These are phyloP conservation scores for Nephrotoma flavescens DNA, from an alignment of 2,888 invertebrate species.

Conservation along the genomic window DNA sequence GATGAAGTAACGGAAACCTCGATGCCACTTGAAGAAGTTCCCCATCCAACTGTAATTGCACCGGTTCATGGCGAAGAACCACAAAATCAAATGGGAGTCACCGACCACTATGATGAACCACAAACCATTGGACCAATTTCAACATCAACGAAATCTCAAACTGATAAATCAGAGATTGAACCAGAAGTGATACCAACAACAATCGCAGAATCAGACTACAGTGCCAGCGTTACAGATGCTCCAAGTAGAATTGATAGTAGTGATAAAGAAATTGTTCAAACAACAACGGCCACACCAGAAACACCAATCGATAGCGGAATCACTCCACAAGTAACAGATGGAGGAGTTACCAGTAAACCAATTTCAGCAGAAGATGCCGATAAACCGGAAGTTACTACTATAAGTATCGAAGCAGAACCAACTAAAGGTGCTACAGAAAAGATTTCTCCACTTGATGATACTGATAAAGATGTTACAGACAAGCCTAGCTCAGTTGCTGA, in stretches of 20 bases:
- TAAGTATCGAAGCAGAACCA: background rate
- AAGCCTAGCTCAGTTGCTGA: conserved; percentile 5
- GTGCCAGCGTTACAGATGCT: background rate
- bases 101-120: conserved; percentile 7
- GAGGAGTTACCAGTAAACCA: no score
- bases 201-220: background rate
- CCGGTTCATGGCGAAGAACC: background rate
- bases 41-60: background rate
- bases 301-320: background rate
- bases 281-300: background rate
- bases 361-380: background rate
- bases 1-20: background rate
- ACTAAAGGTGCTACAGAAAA: background rate
- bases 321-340: background rate
- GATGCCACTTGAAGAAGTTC: background rate
- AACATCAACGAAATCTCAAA: background rate
- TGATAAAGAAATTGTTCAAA: background rate
- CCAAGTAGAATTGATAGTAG: background rate
- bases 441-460: conserved; percentile 5
- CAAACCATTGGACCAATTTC: background rate
- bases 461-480: background rate
- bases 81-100: background rate
- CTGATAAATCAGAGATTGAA: background rate
- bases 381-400: background rate
- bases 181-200: background rate